Evolutionary conservation across 2,888 invertebrate species (phyloP).

Genomic region (Phaonia tiefii): DNA sequence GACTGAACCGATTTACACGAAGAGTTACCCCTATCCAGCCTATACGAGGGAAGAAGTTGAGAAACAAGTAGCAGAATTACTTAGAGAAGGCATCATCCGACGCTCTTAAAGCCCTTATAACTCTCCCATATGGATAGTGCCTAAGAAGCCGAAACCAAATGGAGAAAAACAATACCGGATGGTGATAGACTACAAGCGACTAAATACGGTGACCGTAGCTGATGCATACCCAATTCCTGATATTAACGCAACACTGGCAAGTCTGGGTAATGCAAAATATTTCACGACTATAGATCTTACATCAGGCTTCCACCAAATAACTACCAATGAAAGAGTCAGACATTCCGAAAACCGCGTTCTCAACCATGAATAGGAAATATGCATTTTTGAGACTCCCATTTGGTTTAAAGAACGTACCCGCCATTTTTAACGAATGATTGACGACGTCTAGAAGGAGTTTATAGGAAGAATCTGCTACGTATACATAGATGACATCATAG

Average conservation of each 20-base stretch:
- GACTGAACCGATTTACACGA: conserved; percentile 11
- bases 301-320: conserved; percentile 69
- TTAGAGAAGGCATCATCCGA: conserved; percentile 70
- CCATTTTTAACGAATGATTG: conserved; percentile 65
- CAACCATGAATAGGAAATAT: conserved; percentile 29
- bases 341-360: background rate
- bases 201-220: too few relatives aligned
- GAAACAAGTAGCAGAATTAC: background rate
- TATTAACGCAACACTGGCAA: too few relatives aligned
- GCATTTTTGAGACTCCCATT: conserved; percentile 55
- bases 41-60: background rate
- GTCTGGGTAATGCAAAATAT: conserved; percentile 64
- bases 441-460: background rate
- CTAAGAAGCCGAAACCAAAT: too few relatives aligned
- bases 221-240: too few relatives aligned
- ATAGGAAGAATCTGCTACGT: conserved; percentile 57
- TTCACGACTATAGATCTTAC: conserved; percentile 68
- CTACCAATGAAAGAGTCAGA: conserved; percentile 40
- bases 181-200: too few relatives aligned
- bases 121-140: too few relatives aligned
- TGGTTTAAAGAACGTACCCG: conserved; percentile 54
- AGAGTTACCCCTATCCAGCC: conserved; percentile 6
- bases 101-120: conserved; percentile 71
- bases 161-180: too few relatives aligned
- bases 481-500: conserved; percentile 66